Evolutionary conservation across 2,113 vertebrate genomes (phyloP), one percentile per base, ranked within the genome.

Genomic region (Gadus chalcogrammus): DNA sequence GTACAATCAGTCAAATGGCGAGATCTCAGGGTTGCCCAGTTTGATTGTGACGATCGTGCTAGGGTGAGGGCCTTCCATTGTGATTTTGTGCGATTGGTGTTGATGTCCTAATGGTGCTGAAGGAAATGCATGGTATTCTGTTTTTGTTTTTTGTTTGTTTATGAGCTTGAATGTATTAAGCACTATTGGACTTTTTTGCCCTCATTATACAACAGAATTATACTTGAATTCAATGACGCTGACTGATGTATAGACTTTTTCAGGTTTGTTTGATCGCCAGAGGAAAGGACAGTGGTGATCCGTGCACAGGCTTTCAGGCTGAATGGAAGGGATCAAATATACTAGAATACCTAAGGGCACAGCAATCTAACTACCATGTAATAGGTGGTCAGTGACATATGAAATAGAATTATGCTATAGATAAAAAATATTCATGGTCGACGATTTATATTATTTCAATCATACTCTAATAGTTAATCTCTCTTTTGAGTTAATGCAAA

Each of bases 21-120:
- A 63, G 77, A 80, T 88, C 91, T 92, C 90, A 92, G 90, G 90
- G 89, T 90, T 88, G 82, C 89, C 90, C 89, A 81, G 20, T 82
- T 48, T 87, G 87, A 84, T 88, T 85, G 85, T 77, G 82, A 88
- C 78, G 69, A 81, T 85, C 79, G 63, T 74, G 68, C 84, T 80
- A 82, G 75, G 80, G 70, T 79, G 76, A 85, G 82, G 85, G 85
- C 89, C 87, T 91, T 91, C 84, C 89, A 88, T 81, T 83, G 13
- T 71, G 75, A 64, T 82, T 78, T 65, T 76, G 70, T 69, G 74
- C 82, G 68, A 67, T 56, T 73, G 69, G 78, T 79, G 64, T 63
- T 38, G 65, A 64, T 62, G 66, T 58, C 17, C 67, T 15, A 72
- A 60, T 42, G 76, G 31, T 67, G 27, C 80, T 15, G 64, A 76